Conservation (phyloP, 2,888 invertebrate genomes). For the Cancer borealis region DNA sequence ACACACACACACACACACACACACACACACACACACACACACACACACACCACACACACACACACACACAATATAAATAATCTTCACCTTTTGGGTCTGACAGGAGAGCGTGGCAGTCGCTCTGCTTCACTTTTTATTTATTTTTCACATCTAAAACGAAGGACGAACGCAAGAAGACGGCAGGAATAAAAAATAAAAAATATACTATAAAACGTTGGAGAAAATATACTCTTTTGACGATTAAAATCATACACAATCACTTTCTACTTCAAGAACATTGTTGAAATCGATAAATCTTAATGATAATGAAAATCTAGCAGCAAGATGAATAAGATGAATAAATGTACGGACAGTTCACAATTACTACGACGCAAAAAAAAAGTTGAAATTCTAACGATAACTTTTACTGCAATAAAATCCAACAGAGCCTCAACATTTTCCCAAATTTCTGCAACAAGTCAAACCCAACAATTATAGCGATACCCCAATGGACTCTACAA, state of each 20-base stretch:
- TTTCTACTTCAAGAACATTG: not conserved
- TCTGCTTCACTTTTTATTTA: not conserved
- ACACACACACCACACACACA: no score
- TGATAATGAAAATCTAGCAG: not conserved
- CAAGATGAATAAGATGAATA: not conserved
- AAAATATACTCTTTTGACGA: not conserved
- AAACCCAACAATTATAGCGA: not conserved
- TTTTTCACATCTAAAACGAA: not conserved
- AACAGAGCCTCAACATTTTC: not conserved
- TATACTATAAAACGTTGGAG: not conserved
- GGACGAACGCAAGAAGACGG: not conserved
- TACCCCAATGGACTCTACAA: not conserved
- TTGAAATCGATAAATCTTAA: not conserved
- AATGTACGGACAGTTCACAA: not conserved
- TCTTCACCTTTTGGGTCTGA: constrained; percentile 1
- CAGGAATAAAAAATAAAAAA: not conserved
- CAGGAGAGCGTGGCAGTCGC: not conserved
- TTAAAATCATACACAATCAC: not conserved
- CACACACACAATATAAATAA: constrained; percentile 7
- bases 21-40: no score
- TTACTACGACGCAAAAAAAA: not conserved
- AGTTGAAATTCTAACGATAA: not conserved
- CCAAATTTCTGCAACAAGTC: not conserved
- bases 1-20: no score
- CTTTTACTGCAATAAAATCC: not conserved